Percentiles rank a stretch among this genome's conserved stretches.
Conservation (phyloP, 2,113 vertebrate genomes). For the Dipodomys spectabilis region DNA sequence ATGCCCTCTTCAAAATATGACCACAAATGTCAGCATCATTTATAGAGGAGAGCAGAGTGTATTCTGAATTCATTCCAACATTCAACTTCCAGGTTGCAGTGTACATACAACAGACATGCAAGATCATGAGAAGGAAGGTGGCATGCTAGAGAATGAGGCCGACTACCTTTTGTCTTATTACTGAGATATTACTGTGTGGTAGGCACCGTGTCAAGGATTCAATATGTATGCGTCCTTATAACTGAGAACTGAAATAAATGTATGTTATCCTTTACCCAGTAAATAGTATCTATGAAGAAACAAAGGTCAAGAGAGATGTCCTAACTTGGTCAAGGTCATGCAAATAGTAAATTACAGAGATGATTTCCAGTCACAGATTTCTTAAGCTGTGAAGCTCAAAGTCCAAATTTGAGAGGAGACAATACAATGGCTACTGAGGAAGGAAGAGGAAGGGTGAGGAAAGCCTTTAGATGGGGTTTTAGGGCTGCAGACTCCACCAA, state of each 20-base stretch:
- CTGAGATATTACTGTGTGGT: neutral
- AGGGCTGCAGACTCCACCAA: neutral
- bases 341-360: slow-evolving; percentile 4
- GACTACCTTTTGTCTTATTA: neutral
- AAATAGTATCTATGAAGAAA: neutral
- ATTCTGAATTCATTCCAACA: slow-evolving; percentile 11
- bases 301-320: neutral
- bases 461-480: neutral
- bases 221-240: neutral
- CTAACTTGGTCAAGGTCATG: neutral
- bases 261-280: neutral
- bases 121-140: neutral
- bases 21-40: neutral
- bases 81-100: neutral
- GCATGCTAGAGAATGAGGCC: neutral
- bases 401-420: neutral
- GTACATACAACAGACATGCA: neutral
- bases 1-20: neutral
- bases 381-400: neutral
- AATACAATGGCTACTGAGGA: neutral
- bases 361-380: neutral
- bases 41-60: neutral
- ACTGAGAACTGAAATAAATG: neutral
- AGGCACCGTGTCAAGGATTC: neutral
- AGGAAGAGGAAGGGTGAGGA: neutral